Conservation (phyloP, 2,797 vertebrate genomes). For the Sciurus vulgaris region DNA sequence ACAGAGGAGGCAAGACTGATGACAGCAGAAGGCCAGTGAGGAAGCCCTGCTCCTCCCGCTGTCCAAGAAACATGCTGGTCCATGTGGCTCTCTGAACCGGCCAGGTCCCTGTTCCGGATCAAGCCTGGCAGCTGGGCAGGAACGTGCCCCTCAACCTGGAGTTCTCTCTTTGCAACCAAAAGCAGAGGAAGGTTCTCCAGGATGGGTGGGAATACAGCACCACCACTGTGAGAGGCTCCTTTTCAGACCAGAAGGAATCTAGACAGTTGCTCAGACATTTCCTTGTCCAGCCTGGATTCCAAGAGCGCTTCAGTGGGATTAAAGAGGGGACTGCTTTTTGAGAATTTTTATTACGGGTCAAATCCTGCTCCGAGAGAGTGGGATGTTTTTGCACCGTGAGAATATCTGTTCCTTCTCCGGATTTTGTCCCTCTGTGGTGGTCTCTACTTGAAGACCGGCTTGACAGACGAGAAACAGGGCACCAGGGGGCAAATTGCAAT, state of each 20-base stretch:
- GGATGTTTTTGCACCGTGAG: background rate
- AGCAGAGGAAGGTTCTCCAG: background rate
- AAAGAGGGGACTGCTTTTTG: background rate
- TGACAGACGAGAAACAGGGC: background rate
- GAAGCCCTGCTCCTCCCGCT: background rate
- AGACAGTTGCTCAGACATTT: background rate
- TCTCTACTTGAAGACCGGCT: background rate
- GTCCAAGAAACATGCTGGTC: background rate
- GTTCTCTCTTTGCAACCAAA: background rate
- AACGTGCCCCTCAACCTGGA: fast-evolving
- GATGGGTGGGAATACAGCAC: background rate
- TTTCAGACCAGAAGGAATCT: background rate
- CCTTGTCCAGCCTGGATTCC: background rate
- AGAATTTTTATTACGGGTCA: background rate
- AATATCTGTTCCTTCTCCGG: background rate
- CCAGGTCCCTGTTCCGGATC: background rate
- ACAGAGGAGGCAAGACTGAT: slow-evolving; percentile 67
- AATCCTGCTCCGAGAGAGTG: background rate
- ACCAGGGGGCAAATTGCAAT: background rate
- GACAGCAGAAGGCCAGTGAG: background rate
- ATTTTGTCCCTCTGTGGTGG: background rate
- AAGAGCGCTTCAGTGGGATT: background rate
- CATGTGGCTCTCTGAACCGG: background rate
- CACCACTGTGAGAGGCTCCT: background rate
- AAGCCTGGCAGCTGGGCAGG: background rate